These are phyloP conservation scores for Ptychochromis oligacanthus DNA, from an alignment of 2,113 vertebrate species.

Conservation along the genomic window DNA sequence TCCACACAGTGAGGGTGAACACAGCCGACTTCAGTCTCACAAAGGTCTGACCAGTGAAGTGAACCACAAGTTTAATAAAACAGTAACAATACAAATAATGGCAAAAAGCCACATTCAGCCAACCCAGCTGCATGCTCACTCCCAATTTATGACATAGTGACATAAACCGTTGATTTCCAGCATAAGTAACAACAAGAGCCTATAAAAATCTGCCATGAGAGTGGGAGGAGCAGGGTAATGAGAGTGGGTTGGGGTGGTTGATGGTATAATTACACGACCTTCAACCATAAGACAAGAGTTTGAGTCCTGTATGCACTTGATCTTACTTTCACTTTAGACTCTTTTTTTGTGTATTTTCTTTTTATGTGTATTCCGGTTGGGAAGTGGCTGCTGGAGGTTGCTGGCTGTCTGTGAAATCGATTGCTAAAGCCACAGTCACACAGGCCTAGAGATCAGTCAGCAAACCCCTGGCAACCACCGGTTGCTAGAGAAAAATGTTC, in stretches of 20 bases:
- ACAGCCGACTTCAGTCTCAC: slow-evolving; percentile 15
- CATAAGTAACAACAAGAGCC: not conserved
- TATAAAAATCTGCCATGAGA: no score
- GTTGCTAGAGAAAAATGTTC: not conserved
- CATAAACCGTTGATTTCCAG: accelerated
- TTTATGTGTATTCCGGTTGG: no score
- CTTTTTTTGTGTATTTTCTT: no score
- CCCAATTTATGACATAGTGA: not conserved
- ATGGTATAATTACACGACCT: not conserved
- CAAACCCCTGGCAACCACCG: not conserved
- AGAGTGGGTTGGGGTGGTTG: not conserved
- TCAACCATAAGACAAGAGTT: not conserved
- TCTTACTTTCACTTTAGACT: not conserved
- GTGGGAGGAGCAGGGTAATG: not conserved
- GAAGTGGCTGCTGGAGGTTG: no score
- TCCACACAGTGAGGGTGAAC: not conserved
- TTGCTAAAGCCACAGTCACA: no score
- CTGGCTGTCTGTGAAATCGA: no score
- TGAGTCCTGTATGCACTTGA: not conserved
- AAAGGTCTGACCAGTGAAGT: slow-evolving; percentile 2
- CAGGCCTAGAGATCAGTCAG: not conserved
- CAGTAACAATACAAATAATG: not conserved
- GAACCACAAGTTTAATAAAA: not conserved
- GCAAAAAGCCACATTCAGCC: not conserved
- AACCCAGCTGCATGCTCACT: no score